These are phyloP conservation scores for Camelus dromedarius DNA, from an alignment of 2,113 vertebrate genomes.

Conservation along the genomic window DNA sequence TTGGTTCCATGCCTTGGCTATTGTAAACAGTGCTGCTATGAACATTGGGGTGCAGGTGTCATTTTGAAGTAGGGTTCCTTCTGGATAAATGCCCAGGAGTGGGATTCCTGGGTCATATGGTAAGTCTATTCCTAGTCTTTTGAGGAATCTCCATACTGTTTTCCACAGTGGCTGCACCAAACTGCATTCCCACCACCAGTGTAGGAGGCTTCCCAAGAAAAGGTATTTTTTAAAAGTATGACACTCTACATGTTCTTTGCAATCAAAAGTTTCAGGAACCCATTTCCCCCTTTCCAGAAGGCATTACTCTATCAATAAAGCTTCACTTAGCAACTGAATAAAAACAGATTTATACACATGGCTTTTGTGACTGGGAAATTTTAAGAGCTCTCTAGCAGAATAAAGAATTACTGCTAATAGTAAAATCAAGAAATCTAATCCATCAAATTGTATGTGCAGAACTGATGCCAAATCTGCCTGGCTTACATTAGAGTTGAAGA, in stretches of 20 bases:
- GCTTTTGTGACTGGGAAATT: not conserved
- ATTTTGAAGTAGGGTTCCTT: too few relatives aligned
- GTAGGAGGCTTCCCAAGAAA: not conserved
- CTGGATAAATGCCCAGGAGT: too few relatives aligned
- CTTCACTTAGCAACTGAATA: not conserved
- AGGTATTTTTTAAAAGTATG: conserved; percentile 8
- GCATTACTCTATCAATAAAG: not conserved
- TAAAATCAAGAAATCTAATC: not conserved
- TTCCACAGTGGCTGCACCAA: too few relatives aligned
- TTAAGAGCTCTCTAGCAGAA: not conserved
- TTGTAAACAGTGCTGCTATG: too few relatives aligned
- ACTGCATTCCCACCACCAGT: too few relatives aligned
- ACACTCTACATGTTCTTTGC: not conserved
- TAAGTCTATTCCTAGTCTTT: too few relatives aligned
- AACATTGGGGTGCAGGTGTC: too few relatives aligned
- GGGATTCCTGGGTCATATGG: too few relatives aligned
- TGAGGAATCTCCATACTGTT: too few relatives aligned
- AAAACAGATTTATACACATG: not conserved
- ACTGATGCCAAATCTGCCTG: not conserved
- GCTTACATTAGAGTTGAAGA: not conserved
- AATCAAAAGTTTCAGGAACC: not conserved
- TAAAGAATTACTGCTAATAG: not conserved
- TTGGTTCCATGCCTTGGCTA: too few relatives aligned
- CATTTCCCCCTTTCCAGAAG: not conserved
- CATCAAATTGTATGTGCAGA: not conserved